Base-by-base conservation (phyloP, 37 sponge, comb jelly and placozoan genomes). In the Hormiphora californensis region DNA sequence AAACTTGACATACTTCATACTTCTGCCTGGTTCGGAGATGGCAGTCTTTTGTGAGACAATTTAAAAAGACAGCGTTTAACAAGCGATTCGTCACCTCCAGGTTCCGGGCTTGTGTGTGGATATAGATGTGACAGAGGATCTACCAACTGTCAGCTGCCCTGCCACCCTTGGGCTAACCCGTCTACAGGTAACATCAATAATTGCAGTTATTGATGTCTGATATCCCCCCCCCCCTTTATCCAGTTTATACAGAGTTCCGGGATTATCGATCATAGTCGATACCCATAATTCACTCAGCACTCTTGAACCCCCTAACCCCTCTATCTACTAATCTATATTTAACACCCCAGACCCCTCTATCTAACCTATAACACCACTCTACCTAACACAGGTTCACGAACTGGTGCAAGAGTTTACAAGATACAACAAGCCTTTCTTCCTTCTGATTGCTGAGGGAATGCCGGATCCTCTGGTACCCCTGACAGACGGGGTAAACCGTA, bases 381-480 rank as follows among this genome's bases (percentile, higher is more conserved):
- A n/a, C n/a, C n/a, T n/a, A n/a, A n/a, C n/a, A n/a, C 27, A 73
- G 81, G 81, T 73, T n/a, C 81, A 73, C 81, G 81, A 73, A 28
- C 35, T 73, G 23, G 81, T 73, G 0, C 81, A 73, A 40, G 81
- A 73, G 35, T 73, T 73, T 28, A 73, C 81, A 2, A 39, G 81
- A 15, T 73, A 73, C 81, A 73, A 73, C 81, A 73, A 73, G 38
- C 81, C 81, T 9, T 73, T 73, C 81, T 73, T 73, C 81, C 81
- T 73, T 1, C 44, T 73, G 25, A 33, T 73, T 23, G 81, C 81
- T 46, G 81, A 73, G 81, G 81, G 81, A 28, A 73, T 73, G 81
- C 81, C 81, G 3, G 41, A 39, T 40, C 81, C 81, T 30, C 17
- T 15, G 46, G 9, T 73, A 43, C 81, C 81, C 23, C 38, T 73